phyloP scores from a whole-genome alignment of 2,113 vertebrate species.

The Crotalus tigris region DNA sequence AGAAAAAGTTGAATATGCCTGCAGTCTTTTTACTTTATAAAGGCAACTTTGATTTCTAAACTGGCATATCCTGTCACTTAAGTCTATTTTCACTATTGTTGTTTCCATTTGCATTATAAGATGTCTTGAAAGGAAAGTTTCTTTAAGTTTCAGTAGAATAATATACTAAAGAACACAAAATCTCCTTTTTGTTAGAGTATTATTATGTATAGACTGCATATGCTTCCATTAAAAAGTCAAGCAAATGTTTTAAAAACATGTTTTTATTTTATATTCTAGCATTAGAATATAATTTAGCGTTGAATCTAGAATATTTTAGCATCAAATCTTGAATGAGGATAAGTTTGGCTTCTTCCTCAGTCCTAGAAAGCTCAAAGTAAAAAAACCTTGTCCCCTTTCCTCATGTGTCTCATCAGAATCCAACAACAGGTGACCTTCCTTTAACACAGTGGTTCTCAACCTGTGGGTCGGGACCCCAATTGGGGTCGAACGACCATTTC shows the following conservation, averaged over 20 bases:
- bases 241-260: neutral
- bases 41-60: neutral
- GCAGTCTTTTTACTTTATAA: neutral
- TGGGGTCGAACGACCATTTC: too few species aligned
- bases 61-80: neutral
- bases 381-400: neutral
- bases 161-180: neutral
- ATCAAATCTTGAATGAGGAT: neutral
- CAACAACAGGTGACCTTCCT: conserved; percentile 24
- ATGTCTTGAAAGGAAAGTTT: neutral
- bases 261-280: neutral
- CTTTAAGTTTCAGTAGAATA: neutral
- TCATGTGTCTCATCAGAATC: neutral
- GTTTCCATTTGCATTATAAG: neutral
- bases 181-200: neutral
- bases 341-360: neutral
- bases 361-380: neutral
- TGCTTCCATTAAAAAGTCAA: neutral
- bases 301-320: neutral
- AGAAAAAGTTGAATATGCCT: neutral
- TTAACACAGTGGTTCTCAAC: neutral
- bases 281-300: neutral
- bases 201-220: too few species aligned
- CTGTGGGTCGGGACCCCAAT: too few species aligned
- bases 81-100: neutral